A percentile compares a stretch with the other conserved stretches of the same genome.
Conservation (phyloP, 2,797 vertebrate species). For the Sebastes hubbsi region DNA sequence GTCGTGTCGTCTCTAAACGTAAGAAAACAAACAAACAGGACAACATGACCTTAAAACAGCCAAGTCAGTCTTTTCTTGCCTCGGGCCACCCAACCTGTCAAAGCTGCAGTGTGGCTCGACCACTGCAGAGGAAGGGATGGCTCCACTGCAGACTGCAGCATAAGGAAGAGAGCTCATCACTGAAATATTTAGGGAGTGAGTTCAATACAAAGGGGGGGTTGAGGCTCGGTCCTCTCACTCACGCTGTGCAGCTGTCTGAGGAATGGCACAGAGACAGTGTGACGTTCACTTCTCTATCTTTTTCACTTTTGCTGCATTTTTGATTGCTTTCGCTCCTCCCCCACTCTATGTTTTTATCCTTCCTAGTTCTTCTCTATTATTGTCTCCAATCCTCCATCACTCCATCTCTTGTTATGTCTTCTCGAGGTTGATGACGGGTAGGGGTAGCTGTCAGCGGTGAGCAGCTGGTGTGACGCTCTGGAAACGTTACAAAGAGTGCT, state of each 20-base stretch:
- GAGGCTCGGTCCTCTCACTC: constrained; percentile 67
- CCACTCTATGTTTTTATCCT: background rate
- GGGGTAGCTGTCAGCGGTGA: constrained; percentile 61
- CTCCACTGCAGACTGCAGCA: constrained; percentile 76
- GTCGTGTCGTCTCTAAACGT: constrained; percentile 11
- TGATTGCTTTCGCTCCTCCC: background rate
- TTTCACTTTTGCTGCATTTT: constrained; percentile 19
- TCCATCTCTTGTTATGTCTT: constrained; percentile 39
- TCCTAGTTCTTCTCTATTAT: constrained; percentile 11
- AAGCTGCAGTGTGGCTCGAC: constrained; percentile 69
- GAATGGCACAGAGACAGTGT: constrained; percentile 22
- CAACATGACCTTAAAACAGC: constrained; percentile 71
- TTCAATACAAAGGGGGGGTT: constrained; percentile 69
- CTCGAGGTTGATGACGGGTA: constrained; percentile 56
- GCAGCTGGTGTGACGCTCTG: constrained; percentile 65
- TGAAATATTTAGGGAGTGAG: constrained; percentile 84
- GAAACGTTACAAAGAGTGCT: constrained; percentile 45
- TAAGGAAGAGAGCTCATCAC: constrained; percentile 67
- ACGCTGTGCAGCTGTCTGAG: constrained; percentile 50
- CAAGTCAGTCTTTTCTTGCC: constrained; percentile 61
- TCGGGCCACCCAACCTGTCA: constrained; percentile 74
- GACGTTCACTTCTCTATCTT: constrained; percentile 7
- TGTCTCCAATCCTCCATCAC: constrained; percentile 9
- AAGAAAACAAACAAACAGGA: constrained; percentile 61
- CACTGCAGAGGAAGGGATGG: constrained; percentile 73